Percentiles rank a stretch among this genome's conserved stretches.
phyloP scores from a whole-genome alignment of 2,797 vertebrate genomes.

The Pygocentrus nattereri region DNA sequence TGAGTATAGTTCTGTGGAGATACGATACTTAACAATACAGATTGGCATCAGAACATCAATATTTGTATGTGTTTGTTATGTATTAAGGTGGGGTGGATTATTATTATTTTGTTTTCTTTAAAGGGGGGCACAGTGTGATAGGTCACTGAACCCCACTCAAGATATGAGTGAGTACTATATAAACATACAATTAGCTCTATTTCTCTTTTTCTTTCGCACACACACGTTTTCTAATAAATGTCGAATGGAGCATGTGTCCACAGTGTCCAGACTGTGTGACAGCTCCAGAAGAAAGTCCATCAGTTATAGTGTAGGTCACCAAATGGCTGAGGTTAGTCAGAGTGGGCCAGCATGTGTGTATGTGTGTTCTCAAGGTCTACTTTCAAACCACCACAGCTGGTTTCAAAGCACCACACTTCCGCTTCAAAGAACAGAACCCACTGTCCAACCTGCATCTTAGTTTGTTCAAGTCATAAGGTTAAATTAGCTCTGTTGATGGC shows the following conservation, averaged over 20 bases:
- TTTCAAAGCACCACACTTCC: slow-evolving; percentile 22
- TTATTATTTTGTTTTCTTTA: slow-evolving; percentile 24
- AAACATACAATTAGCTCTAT: slow-evolving; percentile 71
- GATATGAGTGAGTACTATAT: slow-evolving; percentile 73
- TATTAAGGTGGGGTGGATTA: slow-evolving; percentile 13
- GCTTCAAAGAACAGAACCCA: slow-evolving; percentile 31
- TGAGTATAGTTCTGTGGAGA: slow-evolving; percentile 48
- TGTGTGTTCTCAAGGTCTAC: slow-evolving; percentile 33
- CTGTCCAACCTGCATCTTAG: slow-evolving; percentile 2
- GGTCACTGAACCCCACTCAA: slow-evolving; percentile 70
- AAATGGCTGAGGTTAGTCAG: slow-evolving; percentile 51
- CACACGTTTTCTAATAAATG: background rate
- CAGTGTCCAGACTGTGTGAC: slow-evolving; percentile 44
- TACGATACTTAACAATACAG: slow-evolving; percentile 54
- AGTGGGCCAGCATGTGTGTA: slow-evolving; percentile 30
- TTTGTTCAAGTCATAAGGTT: slow-evolving; percentile 50
- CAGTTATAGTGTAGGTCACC: slow-evolving; percentile 55
- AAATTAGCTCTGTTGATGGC: slow-evolving; percentile 58
- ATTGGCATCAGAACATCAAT: slow-evolving; percentile 58
- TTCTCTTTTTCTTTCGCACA: slow-evolving; percentile 6
- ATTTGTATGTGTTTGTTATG: slow-evolving; percentile 24
- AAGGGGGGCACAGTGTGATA: slow-evolving; percentile 65
- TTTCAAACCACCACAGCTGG: slow-evolving; percentile 12
- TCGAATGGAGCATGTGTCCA: slow-evolving; percentile 7
- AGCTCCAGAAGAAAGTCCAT: slow-evolving; percentile 44